Evolutionary conservation across 2,797 vertebrate genomes (phyloP), one percentile per base, ranked within the genome.

Genomic region (Sebastes itinus): DNA sequence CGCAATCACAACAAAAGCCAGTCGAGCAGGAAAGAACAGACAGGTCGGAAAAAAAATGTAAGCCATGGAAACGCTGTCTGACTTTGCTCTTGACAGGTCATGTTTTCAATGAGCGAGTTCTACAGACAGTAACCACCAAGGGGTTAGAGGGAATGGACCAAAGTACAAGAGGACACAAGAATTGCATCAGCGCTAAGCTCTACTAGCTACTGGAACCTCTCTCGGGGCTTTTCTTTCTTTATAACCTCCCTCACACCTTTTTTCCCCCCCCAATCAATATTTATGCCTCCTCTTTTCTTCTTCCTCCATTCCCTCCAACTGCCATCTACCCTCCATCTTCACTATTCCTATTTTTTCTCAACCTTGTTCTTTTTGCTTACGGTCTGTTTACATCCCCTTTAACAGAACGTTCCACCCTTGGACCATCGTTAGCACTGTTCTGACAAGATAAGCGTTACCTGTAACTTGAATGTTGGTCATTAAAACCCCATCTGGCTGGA

Each of bases 1-100:
- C 42, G 77, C 82, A 85, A 86, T 89, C 72, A 89, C 83, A 87
- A 87, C 68, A 91, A 78, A 88, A 87, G 77, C 67, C 70, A 81
- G 80, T 27, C 3, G 18, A 87, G 85, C 73, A 77, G 77, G 90
- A 89, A 82, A 68, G 52, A 85, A 80, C 69, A 66, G 73, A 71
- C 13, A 23, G 58, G 70, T 56, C 32, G 3, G 7, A 18, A 22
- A 22, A 32, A 20, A 30, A 42, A 54, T 22, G 6, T 46, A 60
- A 68, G 33, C 11, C 49, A 30, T 2, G 46, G 67, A 87, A 79
- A 72, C 10, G 66, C 56, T 33, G 65, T 79, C 66, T 64, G 81
- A 85, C 77, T 83, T 75, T 56, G 38, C 46, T 35, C 54, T 68
- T 68, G 65, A 84, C 72, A 60, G 83, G 83, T 90, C 82, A 84